Evolutionary conservation across 2,113 vertebrate genomes (phyloP), one percentile per base, ranked within the genome.

Genomic region (Catharus fuscescens): DNA sequence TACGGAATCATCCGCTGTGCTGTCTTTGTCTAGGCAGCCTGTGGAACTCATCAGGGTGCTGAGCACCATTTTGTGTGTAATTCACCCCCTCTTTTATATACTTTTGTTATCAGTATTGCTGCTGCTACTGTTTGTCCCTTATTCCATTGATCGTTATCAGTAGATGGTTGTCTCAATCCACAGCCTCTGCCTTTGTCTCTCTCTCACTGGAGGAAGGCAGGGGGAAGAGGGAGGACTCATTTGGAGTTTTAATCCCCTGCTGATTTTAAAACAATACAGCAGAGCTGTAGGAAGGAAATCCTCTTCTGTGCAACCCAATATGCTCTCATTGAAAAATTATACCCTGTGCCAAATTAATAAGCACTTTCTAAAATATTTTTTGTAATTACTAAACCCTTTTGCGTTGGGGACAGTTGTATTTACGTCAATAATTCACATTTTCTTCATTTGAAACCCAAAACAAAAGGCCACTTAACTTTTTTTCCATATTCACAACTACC

Each of bases 11-110:
- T 32, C 32, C 14, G 2, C 36, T 0, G 0, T 14, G 20, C 26
- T 50, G 7, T 26, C 25, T 44, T 52, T 36, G 36, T 42, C 31
- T 18, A 34, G 45, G 53, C 8, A 44, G 53, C 7, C 0, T 36
- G 6, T 8, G 36, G 36, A 44, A 21, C 36, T 21, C 0, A 0
- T 15, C 0, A 0, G 8, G 32, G 7, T 69, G 32, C 53, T 53
- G 21, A 60, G 21, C 26, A 15, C 32, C 17, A 44, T 69, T 36
- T 5, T 60, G 26, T 44, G 61, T 15, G 26, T 15, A 44, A 44
- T 77, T 44, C 53, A 60, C 11, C 8, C 26, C 14, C 26, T 44
- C 36, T 44, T 77, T 28, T 12, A 7, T 6, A 23, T 9, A 23
- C 3, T 26, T 53, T 8, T 53, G 21, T 12, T 32, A 18, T 38